A percentile compares a stretch with the other conserved stretches of the same genome.
These are phyloP conservation scores for Enteromius mattozi DNA, from an alignment of 2,797 vertebrate genomes.

Conservation along the genomic window DNA sequence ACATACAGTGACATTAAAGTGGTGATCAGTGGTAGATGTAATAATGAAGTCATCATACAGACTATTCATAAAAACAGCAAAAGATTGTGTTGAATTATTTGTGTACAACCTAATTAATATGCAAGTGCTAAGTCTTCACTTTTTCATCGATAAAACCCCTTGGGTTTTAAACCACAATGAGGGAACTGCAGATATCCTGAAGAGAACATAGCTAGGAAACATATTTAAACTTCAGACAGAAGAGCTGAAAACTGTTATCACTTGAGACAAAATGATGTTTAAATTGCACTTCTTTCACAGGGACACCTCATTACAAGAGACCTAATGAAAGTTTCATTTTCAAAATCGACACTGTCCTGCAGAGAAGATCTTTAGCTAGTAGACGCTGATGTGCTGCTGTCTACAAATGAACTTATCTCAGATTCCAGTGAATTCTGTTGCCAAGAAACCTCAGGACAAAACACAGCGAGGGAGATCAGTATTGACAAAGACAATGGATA, in stretches of 20 bases:
- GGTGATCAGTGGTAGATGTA: not conserved
- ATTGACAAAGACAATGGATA: slow-evolving; percentile 35
- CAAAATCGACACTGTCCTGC: not conserved
- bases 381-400: slow-evolving; percentile 14
- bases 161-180: not conserved
- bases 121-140: not conserved
- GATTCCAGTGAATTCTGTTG: slow-evolving; percentile 16
- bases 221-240: slow-evolving; percentile 8
- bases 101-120: not conserved
- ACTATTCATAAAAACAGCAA: not conserved
- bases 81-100: not conserved
- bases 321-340: not conserved
- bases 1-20: not conserved
- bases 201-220: not conserved
- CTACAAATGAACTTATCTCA: not conserved
- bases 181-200: not conserved
- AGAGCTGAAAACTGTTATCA: not conserved
- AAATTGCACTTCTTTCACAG: not conserved
- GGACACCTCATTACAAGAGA: not conserved
- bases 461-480: not conserved
- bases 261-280: slow-evolving; percentile 14
- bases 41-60: not conserved
- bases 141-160: not conserved
- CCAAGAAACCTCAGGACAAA: slow-evolving; percentile 37
- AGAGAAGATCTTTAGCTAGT: not conserved